Percentiles rank a stretch among this genome's conserved stretches.
These are phyloP conservation scores for Aphrophora alni DNA, from an alignment of 2,888 invertebrate genomes.

Conservation along the genomic window DNA sequence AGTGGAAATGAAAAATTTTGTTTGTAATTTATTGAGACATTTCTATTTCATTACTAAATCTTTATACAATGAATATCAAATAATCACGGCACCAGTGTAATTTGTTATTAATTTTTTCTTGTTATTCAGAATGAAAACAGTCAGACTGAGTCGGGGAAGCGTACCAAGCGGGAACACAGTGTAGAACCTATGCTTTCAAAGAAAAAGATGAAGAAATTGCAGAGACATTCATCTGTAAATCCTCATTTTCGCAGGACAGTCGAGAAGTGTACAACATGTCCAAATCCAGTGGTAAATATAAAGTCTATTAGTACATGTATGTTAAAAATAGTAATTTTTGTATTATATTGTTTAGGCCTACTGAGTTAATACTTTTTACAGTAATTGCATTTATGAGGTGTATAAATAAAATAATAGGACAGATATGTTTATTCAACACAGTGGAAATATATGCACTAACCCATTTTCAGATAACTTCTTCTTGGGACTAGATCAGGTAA, in stretches of 20 bases:
- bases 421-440: constrained; percentile 7
- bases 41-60: too few species aligned
- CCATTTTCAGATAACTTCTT: too few species aligned
- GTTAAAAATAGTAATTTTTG: neutral
- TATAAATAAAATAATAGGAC: neutral
- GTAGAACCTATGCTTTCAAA: constrained; percentile 66
- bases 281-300: constrained; percentile 76
- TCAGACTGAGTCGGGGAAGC: neutral
- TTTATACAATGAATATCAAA: too few species aligned
- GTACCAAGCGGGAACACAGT: constrained; percentile 62
- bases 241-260: constrained; percentile 59
- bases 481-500: too few species aligned
- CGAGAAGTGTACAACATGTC: constrained; percentile 72
- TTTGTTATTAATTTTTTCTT: too few species aligned
- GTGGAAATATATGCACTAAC: too few species aligned
- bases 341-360: neutral
- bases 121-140: constrained; percentile 35
- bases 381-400: too few species aligned
- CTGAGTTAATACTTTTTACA: too few species aligned
- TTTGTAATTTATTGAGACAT: too few species aligned
- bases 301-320: neutral
- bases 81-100: too few species aligned
- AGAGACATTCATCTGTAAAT: constrained; percentile 51
- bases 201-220: constrained; percentile 79
- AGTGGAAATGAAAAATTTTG: too few species aligned